Conservation (phyloP, 2,888 invertebrate genomes). For the Limnephilus rhombicus region DNA sequence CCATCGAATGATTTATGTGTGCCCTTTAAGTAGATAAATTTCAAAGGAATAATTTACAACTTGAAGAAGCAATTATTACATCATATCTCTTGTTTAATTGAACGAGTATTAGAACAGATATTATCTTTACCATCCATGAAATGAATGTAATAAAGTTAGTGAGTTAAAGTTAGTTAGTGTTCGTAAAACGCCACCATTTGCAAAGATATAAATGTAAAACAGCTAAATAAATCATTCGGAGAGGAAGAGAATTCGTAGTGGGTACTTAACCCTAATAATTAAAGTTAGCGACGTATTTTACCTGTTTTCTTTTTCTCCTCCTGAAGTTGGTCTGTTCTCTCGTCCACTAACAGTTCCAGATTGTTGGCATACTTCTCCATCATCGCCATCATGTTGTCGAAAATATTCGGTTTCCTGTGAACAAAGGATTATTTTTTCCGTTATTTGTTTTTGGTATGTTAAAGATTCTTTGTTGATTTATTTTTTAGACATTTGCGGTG, state of each 20-base stretch:
- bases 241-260: background rate
- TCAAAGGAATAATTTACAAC: too few relatives aligned
- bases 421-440: background rate
- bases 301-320: slow-evolving; percentile 98
- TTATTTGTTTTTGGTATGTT: too few relatives aligned
- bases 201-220: too few relatives aligned
- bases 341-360: slow-evolving; percentile 94
- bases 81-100: too few relatives aligned
- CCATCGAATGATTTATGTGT: too few relatives aligned
- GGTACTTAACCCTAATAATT: background rate
- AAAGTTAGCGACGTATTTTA: slow-evolving; percentile 67
- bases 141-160: too few relatives aligned
- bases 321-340: slow-evolving; percentile 93
- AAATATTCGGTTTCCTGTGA: slow-evolving; percentile 93
- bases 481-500: too few relatives aligned
- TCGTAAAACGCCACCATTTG: too few relatives aligned
- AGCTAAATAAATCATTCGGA: background rate
- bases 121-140: too few relatives aligned
- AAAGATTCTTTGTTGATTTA: background rate
- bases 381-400: slow-evolving; percentile 98
- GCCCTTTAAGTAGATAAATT: background rate
- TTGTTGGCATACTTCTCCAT: slow-evolving; percentile 99
- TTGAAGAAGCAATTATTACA: too few relatives aligned
- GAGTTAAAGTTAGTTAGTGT: too few relatives aligned
- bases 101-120: too few relatives aligned